phyloP scores from a whole-genome alignment of 2,888 invertebrate genomes.

The Serrognathus titanus region DNA sequence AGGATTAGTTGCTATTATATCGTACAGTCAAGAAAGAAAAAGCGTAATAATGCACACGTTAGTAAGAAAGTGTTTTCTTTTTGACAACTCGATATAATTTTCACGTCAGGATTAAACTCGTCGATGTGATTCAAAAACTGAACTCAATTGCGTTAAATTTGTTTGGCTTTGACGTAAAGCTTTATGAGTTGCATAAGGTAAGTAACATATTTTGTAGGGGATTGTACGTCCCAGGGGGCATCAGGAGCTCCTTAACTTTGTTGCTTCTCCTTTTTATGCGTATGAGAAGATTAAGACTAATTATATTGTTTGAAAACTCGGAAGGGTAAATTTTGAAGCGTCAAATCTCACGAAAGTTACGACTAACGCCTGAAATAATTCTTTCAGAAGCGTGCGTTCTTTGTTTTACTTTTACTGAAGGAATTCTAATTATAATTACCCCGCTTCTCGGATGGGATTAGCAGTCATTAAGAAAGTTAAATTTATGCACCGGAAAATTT shows the following conservation, averaged over 20 bases:
- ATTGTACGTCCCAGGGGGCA: slow-evolving; percentile 19
- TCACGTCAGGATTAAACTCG: too few relatives aligned
- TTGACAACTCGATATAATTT: not conserved
- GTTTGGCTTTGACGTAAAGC: too few relatives aligned
- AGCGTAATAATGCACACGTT: not conserved
- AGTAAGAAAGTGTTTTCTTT: not conserved
- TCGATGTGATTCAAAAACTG: too few relatives aligned
- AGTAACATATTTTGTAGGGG: slow-evolving; percentile 1
- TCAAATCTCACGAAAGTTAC: slow-evolving; percentile 22
- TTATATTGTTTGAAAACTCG: slow-evolving; percentile 27
- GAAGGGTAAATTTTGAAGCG: slow-evolving; percentile 21
- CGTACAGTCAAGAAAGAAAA: slow-evolving; percentile 18
- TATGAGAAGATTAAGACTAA: slow-evolving; percentile 29
- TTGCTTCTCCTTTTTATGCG: slow-evolving; percentile 22
- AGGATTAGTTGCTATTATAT: slow-evolving; percentile 26
- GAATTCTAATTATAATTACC: slow-evolving; percentile 25
- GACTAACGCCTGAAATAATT: slow-evolving; percentile 21
- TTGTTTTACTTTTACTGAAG: slow-evolving; percentile 18
- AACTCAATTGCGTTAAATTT: too few relatives aligned
- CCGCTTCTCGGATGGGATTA: slow-evolving; percentile 19
- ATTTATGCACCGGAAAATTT: not conserved
- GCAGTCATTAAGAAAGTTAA: slow-evolving; percentile 2
- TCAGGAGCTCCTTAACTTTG: slow-evolving; percentile 15
- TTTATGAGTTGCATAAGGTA: too few relatives aligned
- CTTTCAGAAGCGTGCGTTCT: slow-evolving; percentile 17